A percentile compares a stretch with the other conserved stretches of the same genome.
These are phyloP conservation scores for Caenorhabditis inopinata DNA, from an alignment of 1,140 invertebrate genomes.

Conservation along the genomic window DNA sequence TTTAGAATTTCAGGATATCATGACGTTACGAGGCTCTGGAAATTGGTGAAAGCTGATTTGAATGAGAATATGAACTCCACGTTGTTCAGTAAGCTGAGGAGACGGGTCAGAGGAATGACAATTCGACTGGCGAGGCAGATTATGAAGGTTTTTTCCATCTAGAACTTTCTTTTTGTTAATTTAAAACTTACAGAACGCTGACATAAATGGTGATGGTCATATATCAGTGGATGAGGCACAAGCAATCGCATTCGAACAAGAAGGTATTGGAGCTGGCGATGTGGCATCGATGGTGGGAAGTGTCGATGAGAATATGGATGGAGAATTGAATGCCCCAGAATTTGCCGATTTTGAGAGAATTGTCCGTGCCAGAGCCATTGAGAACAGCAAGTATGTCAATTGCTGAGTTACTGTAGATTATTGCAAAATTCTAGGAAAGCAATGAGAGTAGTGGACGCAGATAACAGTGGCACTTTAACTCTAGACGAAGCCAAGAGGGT, in stretches of 20 bases:
- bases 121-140: constrained; percentile 64
- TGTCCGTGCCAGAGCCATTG: constrained; percentile 61
- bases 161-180: too few relatives aligned
- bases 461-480: constrained; percentile 61
- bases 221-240: constrained; percentile 65
- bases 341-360: constrained; percentile 65
- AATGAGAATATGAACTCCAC: constrained; percentile 60
- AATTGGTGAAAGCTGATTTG: constrained; percentile 56
- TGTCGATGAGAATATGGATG: constrained; percentile 64
- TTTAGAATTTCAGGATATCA: constrained; percentile 53
- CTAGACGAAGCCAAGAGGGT: constrained; percentile 64
- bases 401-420: constrained; percentile 38
- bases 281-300: constrained; percentile 63
- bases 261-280: constrained; percentile 64
- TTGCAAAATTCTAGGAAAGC: neutral
- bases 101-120: constrained; percentile 63
- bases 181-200: constrained; percentile 55
- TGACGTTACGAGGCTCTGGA: constrained; percentile 65
- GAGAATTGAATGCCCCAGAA: constrained; percentile 65
- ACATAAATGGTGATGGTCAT: constrained; percentile 61
- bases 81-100: constrained; percentile 57
- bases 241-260: constrained; percentile 63
- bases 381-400: constrained; percentile 65
- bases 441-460: constrained; percentile 56
- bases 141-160: constrained; percentile 58